phyloP scores from a whole-genome alignment of 2,888 invertebrate species.

The Beris morrisii region DNA sequence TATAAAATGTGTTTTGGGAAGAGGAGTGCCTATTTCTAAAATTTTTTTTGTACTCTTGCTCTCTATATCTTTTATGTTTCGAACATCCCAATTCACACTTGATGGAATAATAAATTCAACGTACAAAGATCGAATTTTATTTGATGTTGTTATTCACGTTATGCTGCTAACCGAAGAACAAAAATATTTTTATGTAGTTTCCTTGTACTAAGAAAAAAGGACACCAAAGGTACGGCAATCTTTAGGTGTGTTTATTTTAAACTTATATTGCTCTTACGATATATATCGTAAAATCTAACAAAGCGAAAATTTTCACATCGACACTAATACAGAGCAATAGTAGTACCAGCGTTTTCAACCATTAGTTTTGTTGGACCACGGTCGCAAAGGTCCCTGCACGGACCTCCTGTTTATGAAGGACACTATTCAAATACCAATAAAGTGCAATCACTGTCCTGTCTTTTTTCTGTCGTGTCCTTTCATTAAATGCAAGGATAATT shows the following conservation, averaged over 20 bases:
- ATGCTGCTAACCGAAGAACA: not conserved
- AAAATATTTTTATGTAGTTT: no score
- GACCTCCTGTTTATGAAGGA: not conserved
- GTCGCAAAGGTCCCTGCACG: not conserved
- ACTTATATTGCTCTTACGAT: no score
- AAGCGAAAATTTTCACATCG: no score
- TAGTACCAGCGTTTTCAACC: no score
- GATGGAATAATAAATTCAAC: not conserved
- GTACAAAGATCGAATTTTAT: not conserved
- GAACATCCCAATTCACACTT: constrained; percentile 1
- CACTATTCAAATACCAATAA: not conserved
- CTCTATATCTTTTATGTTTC: no score
- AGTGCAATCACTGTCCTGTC: constrained; percentile 15
- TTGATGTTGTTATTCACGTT: not conserved
- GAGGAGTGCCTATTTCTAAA: not conserved
- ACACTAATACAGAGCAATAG: no score
- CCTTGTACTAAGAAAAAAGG: no score
- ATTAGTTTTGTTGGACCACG: no score
- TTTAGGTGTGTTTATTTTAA: no score
- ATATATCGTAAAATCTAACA: no score
- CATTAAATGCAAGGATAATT: constrained; percentile 18
- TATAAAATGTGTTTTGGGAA: not conserved
- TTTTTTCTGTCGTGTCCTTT: constrained; percentile 15
- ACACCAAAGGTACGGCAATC: no score
- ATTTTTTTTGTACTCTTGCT: no score